Evolutionary conservation across 2,113 vertebrate species (phyloP).

Genomic region (Phaetusa simplex): DNA sequence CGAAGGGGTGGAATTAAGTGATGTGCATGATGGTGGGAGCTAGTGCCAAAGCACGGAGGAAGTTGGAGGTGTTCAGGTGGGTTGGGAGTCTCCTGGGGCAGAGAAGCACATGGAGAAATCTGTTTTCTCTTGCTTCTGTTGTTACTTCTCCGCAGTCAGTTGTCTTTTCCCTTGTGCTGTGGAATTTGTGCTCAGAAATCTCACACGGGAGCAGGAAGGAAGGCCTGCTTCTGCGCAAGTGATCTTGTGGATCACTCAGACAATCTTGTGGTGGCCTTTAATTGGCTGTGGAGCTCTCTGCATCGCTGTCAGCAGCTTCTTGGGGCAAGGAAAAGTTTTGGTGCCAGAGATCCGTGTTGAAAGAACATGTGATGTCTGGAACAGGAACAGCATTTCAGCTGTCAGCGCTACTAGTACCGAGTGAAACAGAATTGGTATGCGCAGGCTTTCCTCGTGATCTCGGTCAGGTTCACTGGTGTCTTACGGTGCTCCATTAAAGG

Average conservation of each 20-base stretch:
- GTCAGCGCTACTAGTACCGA: background rate
- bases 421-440: background rate
- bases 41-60: background rate
- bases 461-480: background rate
- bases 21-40: background rate
- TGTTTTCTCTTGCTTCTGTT: background rate
- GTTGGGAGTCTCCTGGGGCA: background rate
- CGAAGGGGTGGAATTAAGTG: background rate
- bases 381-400: background rate
- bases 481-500: fast-evolving
- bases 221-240: background rate
- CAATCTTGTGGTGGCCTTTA: background rate
- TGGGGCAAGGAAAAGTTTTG: background rate
- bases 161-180: background rate
- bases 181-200: background rate
- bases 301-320: background rate
- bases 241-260: background rate
- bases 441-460: background rate
- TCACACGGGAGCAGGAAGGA: background rate
- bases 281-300: background rate
- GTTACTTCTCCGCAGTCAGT: background rate
- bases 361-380: background rate
- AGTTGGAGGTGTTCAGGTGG: background rate
- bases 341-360: background rate
- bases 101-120: background rate